These are phyloP conservation scores for Bathynomus jamesi DNA, from an alignment of 1,140 invertebrate species.

Conservation along the genomic window DNA sequence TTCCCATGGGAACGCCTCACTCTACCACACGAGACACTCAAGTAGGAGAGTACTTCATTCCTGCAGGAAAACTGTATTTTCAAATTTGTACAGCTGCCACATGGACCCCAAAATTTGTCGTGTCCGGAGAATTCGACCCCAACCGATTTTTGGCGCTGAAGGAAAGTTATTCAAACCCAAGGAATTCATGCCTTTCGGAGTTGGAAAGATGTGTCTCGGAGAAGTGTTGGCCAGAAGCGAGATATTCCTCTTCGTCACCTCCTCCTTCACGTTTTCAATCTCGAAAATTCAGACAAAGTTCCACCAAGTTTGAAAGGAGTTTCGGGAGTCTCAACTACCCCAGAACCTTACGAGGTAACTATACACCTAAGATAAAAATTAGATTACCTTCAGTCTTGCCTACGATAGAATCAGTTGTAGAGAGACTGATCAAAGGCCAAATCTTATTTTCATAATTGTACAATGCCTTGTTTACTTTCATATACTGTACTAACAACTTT, in stretches of 20 bases:
- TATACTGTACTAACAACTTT: too few species aligned
- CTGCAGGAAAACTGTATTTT: slow-evolving; percentile 71
- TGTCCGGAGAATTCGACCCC: slow-evolving; percentile 59
- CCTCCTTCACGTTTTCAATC: slow-evolving; percentile 74
- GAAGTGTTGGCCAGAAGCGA: slow-evolving; percentile 82
- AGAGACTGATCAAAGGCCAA: too few species aligned
- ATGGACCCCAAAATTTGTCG: slow-evolving; percentile 64
- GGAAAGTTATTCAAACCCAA: slow-evolving; percentile 42
- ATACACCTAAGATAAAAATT: too few species aligned
- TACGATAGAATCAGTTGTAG: too few species aligned
- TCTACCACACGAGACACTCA: slow-evolving; percentile 73
- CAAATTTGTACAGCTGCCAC: slow-evolving; percentile 82
- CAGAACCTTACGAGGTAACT: slow-evolving; percentile 54
- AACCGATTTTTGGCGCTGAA: slow-evolving; percentile 63
- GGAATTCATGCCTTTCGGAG: slow-evolving; percentile 73
- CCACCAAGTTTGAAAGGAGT: slow-evolving; percentile 49
- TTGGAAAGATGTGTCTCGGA: slow-evolving; percentile 89
- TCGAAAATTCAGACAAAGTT: slow-evolving; percentile 59
- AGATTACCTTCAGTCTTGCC: too few species aligned
- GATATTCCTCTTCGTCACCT: slow-evolving; percentile 73
- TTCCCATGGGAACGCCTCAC: slow-evolving; percentile 81
- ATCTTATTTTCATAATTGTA: too few species aligned
- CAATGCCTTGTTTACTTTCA: too few species aligned
- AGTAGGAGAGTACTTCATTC: slow-evolving; percentile 61
- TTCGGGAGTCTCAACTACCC: slow-evolving; percentile 65